Base-by-base conservation (phyloP, 2,113 vertebrate genomes). In the Nymphicus hollandicus region DNA sequence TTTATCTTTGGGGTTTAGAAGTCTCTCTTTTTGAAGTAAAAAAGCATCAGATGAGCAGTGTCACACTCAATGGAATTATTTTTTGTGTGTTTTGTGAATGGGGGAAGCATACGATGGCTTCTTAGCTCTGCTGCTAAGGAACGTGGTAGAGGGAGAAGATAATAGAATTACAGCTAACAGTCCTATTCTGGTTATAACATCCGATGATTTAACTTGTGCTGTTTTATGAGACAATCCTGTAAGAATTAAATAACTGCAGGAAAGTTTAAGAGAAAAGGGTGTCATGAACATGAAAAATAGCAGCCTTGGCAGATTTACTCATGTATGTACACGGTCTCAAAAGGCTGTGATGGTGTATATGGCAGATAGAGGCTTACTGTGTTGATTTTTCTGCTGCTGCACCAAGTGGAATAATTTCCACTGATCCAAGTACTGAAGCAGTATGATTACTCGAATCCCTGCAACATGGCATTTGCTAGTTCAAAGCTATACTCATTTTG, bases 261-360 rank as follows among this genome's bases (percentile, higher is more conserved):
- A 43, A 80, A 65, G 6, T 64, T 82, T 65, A 41, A 81, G 27
- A 89, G 22, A 39, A 61, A 53, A 56, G 4, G 7, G 3, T 46
- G 11, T 29, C 11, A 50, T 19, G 13, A 92, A 12, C 22, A 52
- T 20, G 13, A n/a, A 41, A 90, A 58, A 92, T 37, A 70, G 9
- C 11, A 88, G 7, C 20, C 31, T 86, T 72, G 7, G 1, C 27
- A 50, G 5, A 65, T 82, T 76, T 82, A 29, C 17, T 71, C 46
- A 3, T 5, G 13, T 9, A 25, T 2, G 22, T 17, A 13, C 5
- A 37, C 3, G 4, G 3, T 64, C 76, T 69, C 3, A 1, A 76
- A 60, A 76, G 16, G 10, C 22, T 60, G 2, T 19, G 18, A 4
- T 27, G 17, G 10, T 46, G 10, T 55, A 44, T 66, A 22, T 17